Percentiles rank a stretch among this genome's conserved stretches.
These are phyloP conservation scores for Pterostichus niger DNA, from an alignment of 2,888 invertebrate genomes.

Conservation along the genomic window DNA sequence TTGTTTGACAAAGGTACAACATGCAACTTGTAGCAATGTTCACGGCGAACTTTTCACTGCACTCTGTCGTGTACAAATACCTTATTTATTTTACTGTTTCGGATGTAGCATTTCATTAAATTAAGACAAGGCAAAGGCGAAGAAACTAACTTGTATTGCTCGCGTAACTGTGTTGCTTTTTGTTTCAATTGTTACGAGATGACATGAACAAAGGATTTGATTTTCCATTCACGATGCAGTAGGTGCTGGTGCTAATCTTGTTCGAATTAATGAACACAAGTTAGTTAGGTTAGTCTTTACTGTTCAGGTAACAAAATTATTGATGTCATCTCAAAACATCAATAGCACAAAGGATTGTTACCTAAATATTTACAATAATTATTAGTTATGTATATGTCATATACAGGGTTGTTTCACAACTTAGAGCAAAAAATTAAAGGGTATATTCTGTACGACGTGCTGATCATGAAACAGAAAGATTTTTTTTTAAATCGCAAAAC, in stretches of 20 bases:
- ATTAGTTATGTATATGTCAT: too few species aligned
- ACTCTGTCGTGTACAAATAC: conserved; percentile 17
- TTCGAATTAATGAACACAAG: neutral
- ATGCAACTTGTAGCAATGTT: conserved; percentile 1
- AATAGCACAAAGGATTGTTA: too few species aligned
- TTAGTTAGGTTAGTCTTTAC: neutral
- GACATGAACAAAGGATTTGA: conserved; percentile 39
- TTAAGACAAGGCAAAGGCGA: conserved; percentile 38
- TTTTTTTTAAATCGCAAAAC: too few species aligned
- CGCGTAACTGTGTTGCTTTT: conserved; percentile 19
- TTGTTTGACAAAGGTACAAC: neutral
- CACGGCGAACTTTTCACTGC: conserved; percentile 33
- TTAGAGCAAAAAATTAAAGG: too few species aligned
- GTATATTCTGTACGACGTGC: too few species aligned
- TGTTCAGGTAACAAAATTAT: neutral
- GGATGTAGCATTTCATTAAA: conserved; percentile 48
- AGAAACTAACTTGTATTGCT: conserved; percentile 30
- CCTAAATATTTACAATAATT: too few species aligned
- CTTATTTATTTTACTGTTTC: conserved; percentile 48
- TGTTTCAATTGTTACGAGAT: conserved; percentile 34
- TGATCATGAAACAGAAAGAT: too few species aligned
- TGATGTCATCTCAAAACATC: too few species aligned
- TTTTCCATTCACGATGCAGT: conserved; percentile 29
- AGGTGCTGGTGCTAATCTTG: conserved; percentile 9
- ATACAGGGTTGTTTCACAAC: too few species aligned